A percentile compares a stretch with the other conserved stretches of the same genome.
Conservation (phyloP, 2,113 vertebrate genomes). For the Uropsilus gracilis region DNA sequence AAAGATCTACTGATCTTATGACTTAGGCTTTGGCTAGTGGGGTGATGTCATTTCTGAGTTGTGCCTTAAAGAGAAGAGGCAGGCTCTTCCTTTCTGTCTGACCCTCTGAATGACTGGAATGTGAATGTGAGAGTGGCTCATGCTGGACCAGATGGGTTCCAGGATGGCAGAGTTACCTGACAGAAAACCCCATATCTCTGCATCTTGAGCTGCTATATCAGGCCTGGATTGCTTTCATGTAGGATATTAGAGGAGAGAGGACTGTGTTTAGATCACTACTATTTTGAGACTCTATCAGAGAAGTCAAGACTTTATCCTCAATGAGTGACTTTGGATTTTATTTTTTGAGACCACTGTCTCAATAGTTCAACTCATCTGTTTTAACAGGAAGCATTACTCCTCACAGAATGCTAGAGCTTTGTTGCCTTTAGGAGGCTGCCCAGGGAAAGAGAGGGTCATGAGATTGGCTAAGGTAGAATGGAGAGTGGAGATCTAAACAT, state of each 20-base stretch:
- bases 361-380: background rate
- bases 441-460: background rate
- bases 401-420: background rate
- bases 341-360: background rate
- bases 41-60: background rate
- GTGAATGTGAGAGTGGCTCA: background rate
- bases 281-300: background rate
- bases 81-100: background rate
- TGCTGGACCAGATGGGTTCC: background rate
- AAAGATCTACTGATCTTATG: background rate
- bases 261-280: background rate
- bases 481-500: background rate
- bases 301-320: background rate
- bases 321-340: background rate
- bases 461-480: background rate
- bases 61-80: background rate
- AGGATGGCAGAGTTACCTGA: background rate
- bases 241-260: background rate
- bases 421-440: background rate
- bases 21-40: background rate
- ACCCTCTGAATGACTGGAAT: background rate
- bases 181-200: background rate
- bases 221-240: background rate
- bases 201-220: background rate
- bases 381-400: background rate